phyloP scores from a whole-genome alignment of 2,888 invertebrate species.

The Polietes domitor region DNA sequence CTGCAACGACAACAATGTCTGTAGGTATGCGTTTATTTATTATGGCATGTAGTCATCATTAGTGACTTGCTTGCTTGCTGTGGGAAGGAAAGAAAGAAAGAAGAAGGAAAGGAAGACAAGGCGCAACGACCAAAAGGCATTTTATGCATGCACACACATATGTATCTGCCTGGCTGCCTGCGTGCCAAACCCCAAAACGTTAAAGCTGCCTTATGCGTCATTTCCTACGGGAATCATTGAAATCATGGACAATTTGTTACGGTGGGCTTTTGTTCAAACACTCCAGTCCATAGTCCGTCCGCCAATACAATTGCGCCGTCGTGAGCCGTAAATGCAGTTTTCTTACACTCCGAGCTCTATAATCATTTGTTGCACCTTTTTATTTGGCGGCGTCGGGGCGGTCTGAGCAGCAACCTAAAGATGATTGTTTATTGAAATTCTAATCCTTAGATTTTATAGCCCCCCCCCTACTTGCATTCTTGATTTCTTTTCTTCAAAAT shows the following conservation, averaged over 20 bases:
- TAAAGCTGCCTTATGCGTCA: slow-evolving; percentile 59
- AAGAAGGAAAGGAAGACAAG: slow-evolving; percentile 11
- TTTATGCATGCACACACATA: slow-evolving; percentile 14
- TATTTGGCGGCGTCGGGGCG: slow-evolving; percentile 9
- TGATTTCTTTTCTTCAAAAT: slow-evolving; percentile 5
- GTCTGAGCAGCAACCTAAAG: slow-evolving; percentile 48
- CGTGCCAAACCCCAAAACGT: slow-evolving; percentile 17
- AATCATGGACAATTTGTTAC: slow-evolving; percentile 21
- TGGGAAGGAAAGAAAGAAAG: not conserved
- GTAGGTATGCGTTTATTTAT: slow-evolving; percentile 22
- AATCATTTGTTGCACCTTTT: slow-evolving; percentile 30
- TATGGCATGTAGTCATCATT: slow-evolving; percentile 60
- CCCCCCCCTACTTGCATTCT: not conserved
- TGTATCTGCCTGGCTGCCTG: not conserved
- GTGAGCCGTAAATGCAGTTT: slow-evolving; percentile 13
- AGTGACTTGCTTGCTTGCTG: slow-evolving; percentile 49
- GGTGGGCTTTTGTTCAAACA: slow-evolving; percentile 22
- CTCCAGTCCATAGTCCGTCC: not conserved
- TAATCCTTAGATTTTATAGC: slow-evolving; percentile 45
- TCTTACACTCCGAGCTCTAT: slow-evolving; percentile 17
- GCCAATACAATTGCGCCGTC: not conserved
- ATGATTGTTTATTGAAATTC: slow-evolving; percentile 59
- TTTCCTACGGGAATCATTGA: slow-evolving; percentile 65
- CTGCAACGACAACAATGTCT: not conserved
- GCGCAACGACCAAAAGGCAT: slow-evolving; percentile 4